Evolutionary conservation across 2,113 vertebrate species (phyloP).

Genomic region (Cryptomyrus ogoouensis): DNA sequence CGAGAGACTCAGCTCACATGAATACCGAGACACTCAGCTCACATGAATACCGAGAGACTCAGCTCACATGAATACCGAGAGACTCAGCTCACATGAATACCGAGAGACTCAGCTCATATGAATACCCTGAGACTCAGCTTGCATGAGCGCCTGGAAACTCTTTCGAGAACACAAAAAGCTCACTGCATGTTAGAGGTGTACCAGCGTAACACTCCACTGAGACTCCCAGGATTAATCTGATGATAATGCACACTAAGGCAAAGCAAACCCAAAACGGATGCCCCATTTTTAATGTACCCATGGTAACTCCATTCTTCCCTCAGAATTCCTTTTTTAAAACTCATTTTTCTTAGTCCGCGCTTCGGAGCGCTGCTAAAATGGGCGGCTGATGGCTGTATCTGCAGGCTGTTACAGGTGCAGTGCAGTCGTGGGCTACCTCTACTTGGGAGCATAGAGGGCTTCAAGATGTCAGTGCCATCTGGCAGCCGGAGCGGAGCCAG

Average conservation of each 20-base stretch:
- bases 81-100: background rate
- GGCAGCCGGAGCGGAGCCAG: slow-evolving; percentile 16
- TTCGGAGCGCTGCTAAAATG: background rate
- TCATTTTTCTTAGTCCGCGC: background rate
- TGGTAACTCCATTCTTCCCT: background rate
- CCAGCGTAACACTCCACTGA: background rate
- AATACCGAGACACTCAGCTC: background rate
- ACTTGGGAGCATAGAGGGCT: slow-evolving; percentile 32
- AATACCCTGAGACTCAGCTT: background rate
- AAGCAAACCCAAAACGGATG: background rate
- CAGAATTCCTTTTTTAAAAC: background rate
- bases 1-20: background rate
- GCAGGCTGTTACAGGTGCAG: slow-evolving; percentile 24
- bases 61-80: background rate
- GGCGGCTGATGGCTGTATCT: background rate
- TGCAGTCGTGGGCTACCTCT: slow-evolving; percentile 27
- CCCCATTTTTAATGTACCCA: background rate
- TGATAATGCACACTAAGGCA: background rate
- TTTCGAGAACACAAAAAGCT: background rate
- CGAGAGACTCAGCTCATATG: background rate
- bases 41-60: background rate
- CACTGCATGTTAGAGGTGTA: background rate
- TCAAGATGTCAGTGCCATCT: slow-evolving; percentile 45
- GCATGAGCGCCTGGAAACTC: background rate
- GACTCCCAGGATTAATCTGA: background rate